These are phyloP conservation scores for Dinomys branickii DNA, from an alignment of 2,113 vertebrate genomes.

Conservation along the genomic window DNA sequence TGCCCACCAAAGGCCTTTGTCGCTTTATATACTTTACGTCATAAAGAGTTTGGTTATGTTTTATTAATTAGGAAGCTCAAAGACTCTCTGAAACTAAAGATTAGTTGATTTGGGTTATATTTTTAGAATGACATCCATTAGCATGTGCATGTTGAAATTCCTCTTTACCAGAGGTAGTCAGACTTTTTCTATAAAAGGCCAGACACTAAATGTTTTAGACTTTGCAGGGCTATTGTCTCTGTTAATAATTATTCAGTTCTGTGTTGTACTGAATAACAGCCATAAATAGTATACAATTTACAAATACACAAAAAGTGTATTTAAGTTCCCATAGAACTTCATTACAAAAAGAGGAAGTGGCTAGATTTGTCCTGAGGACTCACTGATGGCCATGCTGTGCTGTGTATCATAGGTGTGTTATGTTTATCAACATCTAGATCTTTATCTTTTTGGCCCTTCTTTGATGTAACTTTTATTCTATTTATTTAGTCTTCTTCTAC, in stretches of 20 bases:
- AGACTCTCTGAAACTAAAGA: not conserved
- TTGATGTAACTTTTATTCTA: not conserved
- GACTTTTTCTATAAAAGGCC: not conserved
- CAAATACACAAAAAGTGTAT: not conserved
- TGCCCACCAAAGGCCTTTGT: too few species aligned
- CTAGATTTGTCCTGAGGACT: not conserved
- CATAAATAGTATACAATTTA: not conserved
- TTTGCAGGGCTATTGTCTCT: not conserved
- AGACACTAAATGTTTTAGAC: not conserved
- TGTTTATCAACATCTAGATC: not conserved
- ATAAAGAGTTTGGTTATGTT: not conserved
- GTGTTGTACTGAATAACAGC: not conserved
- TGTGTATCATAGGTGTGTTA: not conserved
- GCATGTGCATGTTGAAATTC: conserved; percentile 3
- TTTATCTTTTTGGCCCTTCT: not conserved
- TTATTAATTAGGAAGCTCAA: not conserved
- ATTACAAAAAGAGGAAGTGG: not conserved
- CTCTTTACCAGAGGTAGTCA: not conserved
- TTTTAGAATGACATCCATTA: not conserved
- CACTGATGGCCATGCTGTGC: not conserved
- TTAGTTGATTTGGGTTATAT: not conserved
- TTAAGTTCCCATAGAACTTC: not conserved
- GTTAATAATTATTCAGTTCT: not conserved
- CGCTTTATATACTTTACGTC: not conserved
- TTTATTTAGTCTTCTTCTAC: not conserved